These are phyloP conservation scores for Bursaphelenchus okinawaensis DNA, from an alignment of 2,888 invertebrate species.

Conservation along the genomic window DNA sequence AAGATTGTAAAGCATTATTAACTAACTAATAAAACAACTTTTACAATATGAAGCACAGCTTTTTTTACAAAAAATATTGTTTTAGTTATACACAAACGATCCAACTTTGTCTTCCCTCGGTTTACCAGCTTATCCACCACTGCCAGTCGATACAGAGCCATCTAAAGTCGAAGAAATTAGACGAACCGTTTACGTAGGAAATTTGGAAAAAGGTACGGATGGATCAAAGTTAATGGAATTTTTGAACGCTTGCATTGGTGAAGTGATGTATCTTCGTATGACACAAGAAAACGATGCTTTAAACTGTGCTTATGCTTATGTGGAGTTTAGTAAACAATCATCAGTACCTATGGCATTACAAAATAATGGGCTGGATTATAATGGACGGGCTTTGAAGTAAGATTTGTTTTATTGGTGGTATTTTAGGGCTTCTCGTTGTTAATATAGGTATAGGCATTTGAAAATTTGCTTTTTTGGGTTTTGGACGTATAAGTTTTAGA, in stretches of 20 bases:
- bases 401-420: background rate
- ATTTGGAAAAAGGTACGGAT: conserved; percentile 64
- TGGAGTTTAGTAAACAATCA: conserved; percentile 88
- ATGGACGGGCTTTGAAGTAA: conserved; percentile 61
- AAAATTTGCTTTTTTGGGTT: background rate
- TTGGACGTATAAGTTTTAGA: background rate
- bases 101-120: conserved; percentile 72
- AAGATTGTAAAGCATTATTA: background rate
- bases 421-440: background rate
- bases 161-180: conserved; percentile 80
- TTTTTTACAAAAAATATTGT: conserved; percentile 3
- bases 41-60: background rate
- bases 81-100: conserved; percentile 76
- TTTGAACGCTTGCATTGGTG: conserved; percentile 65
- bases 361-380: conserved; percentile 73
- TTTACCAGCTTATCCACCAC: conserved; percentile 81
- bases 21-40: background rate
- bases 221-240: conserved; percentile 81
- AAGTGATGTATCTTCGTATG: conserved; percentile 81
- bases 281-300: conserved; percentile 72
- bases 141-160: conserved; percentile 69
- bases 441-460: too few species aligned
- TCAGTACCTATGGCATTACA: conserved; percentile 76
- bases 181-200: conserved; percentile 79
- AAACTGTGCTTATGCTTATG: conserved; percentile 68